Conservation (phyloP, 2,113 vertebrate species). For the Petrocephalus zakoni region DNA sequence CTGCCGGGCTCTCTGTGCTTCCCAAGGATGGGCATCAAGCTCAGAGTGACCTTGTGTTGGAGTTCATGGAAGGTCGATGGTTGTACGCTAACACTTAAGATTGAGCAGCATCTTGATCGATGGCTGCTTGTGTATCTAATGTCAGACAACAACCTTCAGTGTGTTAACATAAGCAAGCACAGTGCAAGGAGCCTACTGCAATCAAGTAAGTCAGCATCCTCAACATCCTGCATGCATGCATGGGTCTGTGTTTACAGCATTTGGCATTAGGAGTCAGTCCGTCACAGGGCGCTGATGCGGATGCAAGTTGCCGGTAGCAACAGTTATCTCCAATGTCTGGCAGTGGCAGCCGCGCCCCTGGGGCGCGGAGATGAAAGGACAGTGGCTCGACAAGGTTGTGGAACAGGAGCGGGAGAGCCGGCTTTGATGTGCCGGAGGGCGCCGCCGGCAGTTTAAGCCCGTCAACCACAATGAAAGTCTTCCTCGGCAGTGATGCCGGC, state of each 20-base stretch:
- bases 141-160: background rate
- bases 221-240: background rate
- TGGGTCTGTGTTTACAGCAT: background rate
- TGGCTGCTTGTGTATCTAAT: background rate
- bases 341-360: background rate
- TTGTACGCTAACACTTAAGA: background rate
- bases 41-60: background rate
- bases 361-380: constrained; percentile 17
- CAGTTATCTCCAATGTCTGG: background rate
- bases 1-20: background rate
- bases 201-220: background rate
- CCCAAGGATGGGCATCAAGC: background rate
- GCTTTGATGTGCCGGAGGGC: constrained; percentile 12
- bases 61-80: background rate
- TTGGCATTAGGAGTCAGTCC: background rate
- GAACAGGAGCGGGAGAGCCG: background rate
- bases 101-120: background rate
- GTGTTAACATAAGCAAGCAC: background rate
- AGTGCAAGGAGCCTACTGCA: background rate
- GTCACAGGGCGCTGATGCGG: background rate
- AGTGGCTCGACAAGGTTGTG: background rate
- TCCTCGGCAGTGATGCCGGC: background rate
- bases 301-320: background rate
- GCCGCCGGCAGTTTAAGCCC: background rate
- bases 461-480: constrained; percentile 5